Evolutionary conservation across 2,888 invertebrate species (phyloP).

Genomic region (Napeogenes inachia): DNA sequence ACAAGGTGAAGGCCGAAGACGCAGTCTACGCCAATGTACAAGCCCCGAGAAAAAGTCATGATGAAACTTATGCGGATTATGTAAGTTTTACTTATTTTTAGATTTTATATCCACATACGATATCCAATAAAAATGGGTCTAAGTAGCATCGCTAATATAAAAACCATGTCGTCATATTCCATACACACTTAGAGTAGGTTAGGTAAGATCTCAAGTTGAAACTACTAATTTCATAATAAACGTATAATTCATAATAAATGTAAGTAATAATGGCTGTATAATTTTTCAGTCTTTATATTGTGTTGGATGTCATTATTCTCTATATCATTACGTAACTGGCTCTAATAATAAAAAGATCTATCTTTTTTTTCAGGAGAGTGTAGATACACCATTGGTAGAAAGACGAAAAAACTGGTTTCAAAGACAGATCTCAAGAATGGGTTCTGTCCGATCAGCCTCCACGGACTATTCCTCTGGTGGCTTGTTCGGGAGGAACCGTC

Average conservation of each 20-base stretch:
- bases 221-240: no score
- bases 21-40: conserved; percentile 90
- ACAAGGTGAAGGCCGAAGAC: conserved; percentile 89
- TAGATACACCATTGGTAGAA: conserved; percentile 91
- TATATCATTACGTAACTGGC: neutral
- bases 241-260: no score
- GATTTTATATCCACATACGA: conserved; percentile 3
- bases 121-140: no score
- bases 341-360: conserved; percentile 5
- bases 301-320: neutral
- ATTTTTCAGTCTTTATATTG: neutral
- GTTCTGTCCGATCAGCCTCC: conserved; percentile 89
- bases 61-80: conserved; percentile 93
- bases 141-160: no score
- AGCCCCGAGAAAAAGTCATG: conserved; percentile 81
- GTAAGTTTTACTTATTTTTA: conserved; percentile 75
- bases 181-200: no score
- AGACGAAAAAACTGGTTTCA: conserved; percentile 92
- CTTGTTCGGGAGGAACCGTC: conserved; percentile 85
- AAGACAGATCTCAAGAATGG: conserved; percentile 90
- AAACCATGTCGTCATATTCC: neutral
- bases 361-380: conserved; percentile 83
- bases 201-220: no score
- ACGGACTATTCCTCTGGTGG: conserved; percentile 89
- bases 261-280: no score